Evolutionary conservation across 1,140 invertebrate species (phyloP), one percentile per base, ranked within the genome.

Genomic region (Philopotamus ludificatus): DNA sequence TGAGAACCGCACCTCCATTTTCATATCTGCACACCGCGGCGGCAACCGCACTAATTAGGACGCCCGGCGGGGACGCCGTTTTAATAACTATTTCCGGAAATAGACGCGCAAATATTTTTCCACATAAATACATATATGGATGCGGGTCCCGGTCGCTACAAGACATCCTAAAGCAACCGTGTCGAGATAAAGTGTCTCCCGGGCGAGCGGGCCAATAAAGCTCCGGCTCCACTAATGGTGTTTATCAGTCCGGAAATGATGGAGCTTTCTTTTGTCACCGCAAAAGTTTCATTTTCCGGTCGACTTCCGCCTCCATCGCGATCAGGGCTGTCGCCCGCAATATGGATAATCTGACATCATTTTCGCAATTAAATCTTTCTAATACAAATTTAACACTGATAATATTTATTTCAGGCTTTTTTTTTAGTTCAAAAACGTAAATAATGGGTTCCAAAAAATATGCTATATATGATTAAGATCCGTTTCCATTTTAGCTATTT

Each of bases 181-280:
- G 61, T 63, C 61, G 61, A 63, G 50, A 63, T 63, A 63, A 63
- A 63, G 61, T 63, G 61, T 54, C 61, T 63, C 61, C 61, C 50
- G 61, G 51, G 61, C 57, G 57, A 60, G 42, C 57, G 57, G 57
- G 57, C 57, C 57, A 60, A 60, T 60, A 60, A 60, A 60, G 54
- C 45, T 47, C 49, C 65, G 47, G 54, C 45, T 47, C 49, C 65
- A 65, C 60, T 70, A 70, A 70, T 70, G 68, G 65, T 64, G 68
- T 70, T 67, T 67, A 67, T 65, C 68, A 65, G 68, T 22, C 68
- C 68, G 68, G 68, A 70, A 70, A 70, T 70, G 68, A 70, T 67
- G 65, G 65, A 70, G 68, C 65, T 67, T 70, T 70, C 68, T 70
- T 70, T 70, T 70, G 68, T 70, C 68, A 63, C 68, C 68, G 68